Base-by-base conservation (phyloP, 2,888 invertebrate genomes). In the Ophioninae sp. region DNA sequence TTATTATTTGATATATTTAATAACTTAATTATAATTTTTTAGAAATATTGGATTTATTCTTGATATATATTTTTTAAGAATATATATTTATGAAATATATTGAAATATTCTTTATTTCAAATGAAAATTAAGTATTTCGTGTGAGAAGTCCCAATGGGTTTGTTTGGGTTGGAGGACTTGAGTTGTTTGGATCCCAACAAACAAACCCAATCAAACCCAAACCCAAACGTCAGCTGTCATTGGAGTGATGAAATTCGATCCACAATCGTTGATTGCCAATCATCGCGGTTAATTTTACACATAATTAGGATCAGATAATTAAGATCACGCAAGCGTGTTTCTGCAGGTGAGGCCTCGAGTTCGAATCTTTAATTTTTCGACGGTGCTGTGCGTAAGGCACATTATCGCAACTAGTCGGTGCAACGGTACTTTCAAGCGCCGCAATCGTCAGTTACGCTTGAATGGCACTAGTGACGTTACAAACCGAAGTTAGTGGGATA, bases 391-490 rank as follows among this genome's bases (percentile, higher is more conserved):
- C 78, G 81, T 61, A 61, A 41, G 39, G 13, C 37, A 7, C 17
- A 21, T 64, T 64, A 23, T 23, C n/a, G 69, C 69, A 50, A 50
- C 37, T 56, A 23, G 20, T 44, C 61, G 72, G 64, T 57, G 68
- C 76, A 81, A 81, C 81, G 83, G 78, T 81, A 83, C 59, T 74
- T 78, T 81, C 61, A 50, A 74, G 81, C 72, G 61, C 61, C 59
- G 30, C 56, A 74, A 10, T 69, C 64, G 62, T n/a, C 61, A 61
- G 78, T 78, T 78, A 81, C 81, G 83, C 77, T 78, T 41, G 69
- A 83, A 61, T 80, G 70, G 73, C 64, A 62, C 69, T 41, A 30
- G 57, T 67, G 72, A 72, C 41, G 76, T 59, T 56, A 59, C 62
- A 44, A 50, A 17, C 50, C 17, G 50, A 13, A 50, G 5, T 50